Conservation (phyloP, 2,888 invertebrate genomes). For the Orthonychiurus folsomi region DNA sequence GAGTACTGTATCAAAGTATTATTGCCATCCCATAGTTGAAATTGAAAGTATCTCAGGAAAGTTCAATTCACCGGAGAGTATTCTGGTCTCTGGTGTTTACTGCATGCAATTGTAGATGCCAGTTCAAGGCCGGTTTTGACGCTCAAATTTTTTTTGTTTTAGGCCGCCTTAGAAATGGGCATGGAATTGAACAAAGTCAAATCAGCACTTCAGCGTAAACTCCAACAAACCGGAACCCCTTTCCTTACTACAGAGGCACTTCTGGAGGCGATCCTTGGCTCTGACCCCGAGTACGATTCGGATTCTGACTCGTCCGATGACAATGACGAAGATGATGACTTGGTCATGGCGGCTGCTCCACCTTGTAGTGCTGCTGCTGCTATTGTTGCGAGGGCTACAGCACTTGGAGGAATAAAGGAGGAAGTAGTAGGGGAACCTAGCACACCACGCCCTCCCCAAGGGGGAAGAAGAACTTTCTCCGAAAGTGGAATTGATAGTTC, state of each 20-base stretch:
- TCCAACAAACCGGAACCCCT: slow-evolving; percentile 53
- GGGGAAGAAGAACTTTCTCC: neutral
- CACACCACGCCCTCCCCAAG: neutral
- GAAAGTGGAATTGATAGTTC: neutral
- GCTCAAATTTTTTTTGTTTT: neutral
- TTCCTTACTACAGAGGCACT: slow-evolving; percentile 61
- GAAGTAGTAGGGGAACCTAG: neutral
- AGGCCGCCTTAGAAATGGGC: neutral
- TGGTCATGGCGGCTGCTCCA: too few relatives aligned
- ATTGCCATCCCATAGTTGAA: too few relatives aligned
- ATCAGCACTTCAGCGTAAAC: neutral
- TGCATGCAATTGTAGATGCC: too few relatives aligned
- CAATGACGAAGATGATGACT: neutral
- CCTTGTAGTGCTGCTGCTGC: neutral
- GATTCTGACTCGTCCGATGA: slow-evolving; percentile 15
- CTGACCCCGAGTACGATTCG: slow-evolving; percentile 31
- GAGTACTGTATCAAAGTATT: too few relatives aligned
- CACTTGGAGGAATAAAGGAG: neutral
- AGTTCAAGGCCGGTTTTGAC: too few relatives aligned
- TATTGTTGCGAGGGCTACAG: neutral
- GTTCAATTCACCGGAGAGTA: too few relatives aligned
- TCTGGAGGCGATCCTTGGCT: slow-evolving; percentile 59
- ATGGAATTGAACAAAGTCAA: neutral
- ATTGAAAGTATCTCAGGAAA: too few relatives aligned
- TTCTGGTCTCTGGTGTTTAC: too few relatives aligned